Conservation (phyloP, 2,888 invertebrate species). For the Habroteleia sp. region DNA sequence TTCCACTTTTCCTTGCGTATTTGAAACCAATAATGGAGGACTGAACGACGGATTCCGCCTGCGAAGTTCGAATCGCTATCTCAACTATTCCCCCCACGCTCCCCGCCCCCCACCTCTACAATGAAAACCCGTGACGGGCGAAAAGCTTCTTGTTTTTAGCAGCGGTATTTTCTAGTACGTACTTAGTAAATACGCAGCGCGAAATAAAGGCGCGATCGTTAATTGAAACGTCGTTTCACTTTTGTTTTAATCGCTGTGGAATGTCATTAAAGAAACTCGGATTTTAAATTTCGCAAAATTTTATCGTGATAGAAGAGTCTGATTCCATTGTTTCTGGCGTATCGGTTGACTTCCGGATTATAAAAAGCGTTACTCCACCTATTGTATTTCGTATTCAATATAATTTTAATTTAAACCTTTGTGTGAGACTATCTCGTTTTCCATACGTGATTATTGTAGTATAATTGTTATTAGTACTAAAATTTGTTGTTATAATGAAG, state of each 20-base stretch:
- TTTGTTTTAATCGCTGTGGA: conserved; percentile 30
- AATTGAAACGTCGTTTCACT: conserved; percentile 57
- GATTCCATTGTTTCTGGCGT: conserved; percentile 17
- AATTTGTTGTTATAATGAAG: no score
- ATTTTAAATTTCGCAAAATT: conserved; percentile 41
- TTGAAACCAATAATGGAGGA: conserved; percentile 64
- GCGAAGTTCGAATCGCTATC: conserved; percentile 40
- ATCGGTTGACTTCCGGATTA: conserved; percentile 34
- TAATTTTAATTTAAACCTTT: no score
- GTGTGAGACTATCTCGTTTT: no score
- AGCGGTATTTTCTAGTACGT: conserved; percentile 43
- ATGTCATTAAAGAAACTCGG: conserved; percentile 43
- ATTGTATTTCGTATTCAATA: conserved; percentile 5
- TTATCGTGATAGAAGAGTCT: conserved; percentile 8
- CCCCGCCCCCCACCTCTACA: conserved; percentile 28
- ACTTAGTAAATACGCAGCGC: conserved; percentile 50
- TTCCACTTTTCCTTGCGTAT: conserved; percentile 32
- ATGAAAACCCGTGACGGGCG: conserved; percentile 55
- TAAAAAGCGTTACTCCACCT: conserved; percentile 7
- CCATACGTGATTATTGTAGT: no score
- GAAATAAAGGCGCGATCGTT: conserved; percentile 51
- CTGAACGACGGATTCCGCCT: conserved; percentile 54
- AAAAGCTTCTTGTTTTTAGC: conserved; percentile 58
- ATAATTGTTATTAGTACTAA: no score
- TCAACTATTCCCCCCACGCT: not conserved